Conservation (phyloP, 2,113 vertebrate species). For the Nothocercus nigrocapillus region DNA sequence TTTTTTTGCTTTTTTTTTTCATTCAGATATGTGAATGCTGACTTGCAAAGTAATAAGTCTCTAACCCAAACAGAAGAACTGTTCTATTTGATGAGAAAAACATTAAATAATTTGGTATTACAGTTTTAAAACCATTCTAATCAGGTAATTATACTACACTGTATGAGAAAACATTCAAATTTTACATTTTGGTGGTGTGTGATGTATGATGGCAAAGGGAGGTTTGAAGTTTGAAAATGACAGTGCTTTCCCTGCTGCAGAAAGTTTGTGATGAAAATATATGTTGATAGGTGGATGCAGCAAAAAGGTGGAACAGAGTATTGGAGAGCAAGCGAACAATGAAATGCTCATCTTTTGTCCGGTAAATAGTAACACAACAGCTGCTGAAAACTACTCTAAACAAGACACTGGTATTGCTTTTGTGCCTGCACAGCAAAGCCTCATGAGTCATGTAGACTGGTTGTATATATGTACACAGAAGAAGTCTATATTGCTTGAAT, state of each 20-base stretch:
- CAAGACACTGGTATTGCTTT: background rate
- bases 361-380: background rate
- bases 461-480: background rate
- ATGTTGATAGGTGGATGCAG: background rate
- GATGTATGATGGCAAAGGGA: accelerated
- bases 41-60: background rate
- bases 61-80: background rate
- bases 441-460: background rate
- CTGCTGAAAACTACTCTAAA: background rate
- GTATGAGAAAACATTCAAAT: background rate
- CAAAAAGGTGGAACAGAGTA: background rate
- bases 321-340: background rate
- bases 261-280: background rate
- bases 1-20: background rate
- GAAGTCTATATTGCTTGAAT: background rate
- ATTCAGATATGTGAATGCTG: background rate
- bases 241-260: background rate
- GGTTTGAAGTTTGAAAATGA: background rate
- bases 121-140: background rate
- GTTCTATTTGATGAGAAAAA: background rate
- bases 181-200: background rate
- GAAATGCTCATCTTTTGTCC: background rate
- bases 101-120: background rate
- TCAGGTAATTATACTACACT: background rate
- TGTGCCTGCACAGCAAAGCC: background rate